Percentiles rank a stretch among this genome's conserved stretches.
Evolutionary conservation across 2,888 invertebrate species (phyloP).

Genomic region (Perdita meconis): DNA sequence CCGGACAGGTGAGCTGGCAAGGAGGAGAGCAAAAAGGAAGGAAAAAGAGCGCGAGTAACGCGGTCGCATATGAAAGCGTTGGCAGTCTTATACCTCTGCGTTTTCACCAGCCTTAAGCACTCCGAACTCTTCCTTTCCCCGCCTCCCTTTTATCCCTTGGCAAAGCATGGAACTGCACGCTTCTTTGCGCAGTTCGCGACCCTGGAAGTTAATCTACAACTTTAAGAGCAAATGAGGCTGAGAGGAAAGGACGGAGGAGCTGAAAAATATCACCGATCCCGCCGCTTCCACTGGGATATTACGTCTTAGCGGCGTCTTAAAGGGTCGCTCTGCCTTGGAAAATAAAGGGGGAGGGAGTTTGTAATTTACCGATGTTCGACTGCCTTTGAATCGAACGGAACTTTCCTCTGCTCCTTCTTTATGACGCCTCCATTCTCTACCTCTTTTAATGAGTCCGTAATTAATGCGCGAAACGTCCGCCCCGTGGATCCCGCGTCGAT

Average conservation of each 20-base stretch:
- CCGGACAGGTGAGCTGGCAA: constrained; percentile 42
- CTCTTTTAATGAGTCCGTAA: background rate
- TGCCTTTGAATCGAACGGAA: constrained; percentile 16
- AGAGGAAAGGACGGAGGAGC: constrained; percentile 18
- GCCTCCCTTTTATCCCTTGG: no score
- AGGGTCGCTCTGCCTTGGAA: background rate
- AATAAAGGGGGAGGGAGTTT: background rate
- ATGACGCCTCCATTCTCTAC: background rate
- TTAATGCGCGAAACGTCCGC: constrained; percentile 9
- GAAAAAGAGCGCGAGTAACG: background rate
- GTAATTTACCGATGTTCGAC: constrained; percentile 21
- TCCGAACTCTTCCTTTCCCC: constrained; percentile 24
- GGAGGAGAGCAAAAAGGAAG: constrained; percentile 24
- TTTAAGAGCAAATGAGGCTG: constrained; percentile 42
- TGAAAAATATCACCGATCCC: constrained; percentile 35
- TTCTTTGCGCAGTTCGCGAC: constrained; percentile 45
- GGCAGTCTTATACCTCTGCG: constrained; percentile 36
- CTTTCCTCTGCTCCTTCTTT: background rate
- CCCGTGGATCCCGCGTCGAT: background rate
- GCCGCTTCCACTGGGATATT: constrained; percentile 14
- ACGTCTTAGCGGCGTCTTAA: constrained; percentile 10
- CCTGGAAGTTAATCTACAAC: constrained; percentile 49
- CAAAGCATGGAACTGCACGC: constrained; percentile 48
- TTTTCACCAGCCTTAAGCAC: constrained; percentile 50
- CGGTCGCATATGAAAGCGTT: constrained; percentile 17